phyloP scores from a whole-genome alignment of 2,113 vertebrate genomes.

The Nyctereutes procyonoides region DNA sequence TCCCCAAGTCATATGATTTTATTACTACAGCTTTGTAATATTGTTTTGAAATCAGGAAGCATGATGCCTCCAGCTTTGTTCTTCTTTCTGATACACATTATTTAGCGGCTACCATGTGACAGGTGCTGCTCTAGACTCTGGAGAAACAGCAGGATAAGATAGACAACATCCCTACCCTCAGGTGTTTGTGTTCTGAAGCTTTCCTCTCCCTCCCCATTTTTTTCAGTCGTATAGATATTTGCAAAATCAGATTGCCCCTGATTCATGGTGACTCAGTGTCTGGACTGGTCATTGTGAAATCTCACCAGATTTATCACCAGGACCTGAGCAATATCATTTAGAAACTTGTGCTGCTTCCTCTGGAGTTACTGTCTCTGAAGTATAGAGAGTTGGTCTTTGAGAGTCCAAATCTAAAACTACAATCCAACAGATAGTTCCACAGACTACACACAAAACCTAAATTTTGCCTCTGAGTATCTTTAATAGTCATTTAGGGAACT shows the following conservation, averaged over 20 bases:
- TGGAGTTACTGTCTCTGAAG: background rate
- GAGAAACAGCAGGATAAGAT: background rate
- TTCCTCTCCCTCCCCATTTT: background rate
- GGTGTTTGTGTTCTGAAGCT: background rate
- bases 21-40: background rate
- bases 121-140: background rate
- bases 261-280: background rate
- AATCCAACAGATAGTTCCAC: background rate
- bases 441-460: background rate
- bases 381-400: constrained; percentile 29
- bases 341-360: background rate
- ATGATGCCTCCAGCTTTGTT: background rate
- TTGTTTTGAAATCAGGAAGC: background rate
- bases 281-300: constrained; percentile 11
- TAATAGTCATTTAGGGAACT: background rate
- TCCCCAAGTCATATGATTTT: background rate
- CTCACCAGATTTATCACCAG: background rate
- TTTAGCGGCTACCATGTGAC: background rate
- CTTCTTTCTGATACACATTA: background rate
- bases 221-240: background rate
- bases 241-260: background rate
- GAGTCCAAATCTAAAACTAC: background rate
- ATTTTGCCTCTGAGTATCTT: background rate
- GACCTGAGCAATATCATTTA: background rate
- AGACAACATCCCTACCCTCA: background rate